phyloP scores from a whole-genome alignment of 2,113 vertebrate species.

The Amblyopsis rosae region DNA sequence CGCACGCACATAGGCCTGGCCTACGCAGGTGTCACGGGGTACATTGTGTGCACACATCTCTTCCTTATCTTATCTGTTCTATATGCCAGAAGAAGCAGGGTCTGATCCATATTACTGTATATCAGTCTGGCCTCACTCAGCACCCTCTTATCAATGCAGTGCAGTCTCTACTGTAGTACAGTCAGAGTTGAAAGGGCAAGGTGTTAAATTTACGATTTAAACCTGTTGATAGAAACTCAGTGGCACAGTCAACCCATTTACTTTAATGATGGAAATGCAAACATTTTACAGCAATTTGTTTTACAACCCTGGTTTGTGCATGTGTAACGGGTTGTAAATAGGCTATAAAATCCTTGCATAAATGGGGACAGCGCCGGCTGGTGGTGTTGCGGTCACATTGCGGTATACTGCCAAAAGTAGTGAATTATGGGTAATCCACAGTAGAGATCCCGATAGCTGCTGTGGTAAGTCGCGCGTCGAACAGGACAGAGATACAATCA shows the following conservation, averaged over 20 bases:
- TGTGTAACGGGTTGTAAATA: too few relatives aligned
- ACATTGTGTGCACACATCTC: not conserved
- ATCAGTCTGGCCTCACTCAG: slow-evolving; percentile 18
- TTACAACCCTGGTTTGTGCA: not conserved
- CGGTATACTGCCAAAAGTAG: too few relatives aligned
- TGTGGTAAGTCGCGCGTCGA: too few relatives aligned
- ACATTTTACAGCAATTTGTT: not conserved
- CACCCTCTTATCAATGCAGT: slow-evolving; percentile 39
- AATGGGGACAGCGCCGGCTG: too few relatives aligned
- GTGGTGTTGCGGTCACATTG: too few relatives aligned
- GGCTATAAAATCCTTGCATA: too few relatives aligned
- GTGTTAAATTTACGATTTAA: not conserved
- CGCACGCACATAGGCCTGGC: too few relatives aligned
- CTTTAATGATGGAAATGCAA: not conserved
- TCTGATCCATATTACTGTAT: too few relatives aligned
- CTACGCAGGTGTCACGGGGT: not conserved
- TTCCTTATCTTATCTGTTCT: slow-evolving; percentile 40
- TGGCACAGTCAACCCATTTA: not conserved
- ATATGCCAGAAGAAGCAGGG: not conserved
- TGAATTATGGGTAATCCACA: too few relatives aligned
- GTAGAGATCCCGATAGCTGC: too few relatives aligned
- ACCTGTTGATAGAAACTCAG: not conserved
- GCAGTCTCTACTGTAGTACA: not conserved
- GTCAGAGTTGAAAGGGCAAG: slow-evolving; percentile 32
- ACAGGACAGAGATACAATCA: too few relatives aligned